Evolutionary conservation across 2,113 vertebrate genomes (phyloP).

Genomic region (Cebus imitator): DNA sequence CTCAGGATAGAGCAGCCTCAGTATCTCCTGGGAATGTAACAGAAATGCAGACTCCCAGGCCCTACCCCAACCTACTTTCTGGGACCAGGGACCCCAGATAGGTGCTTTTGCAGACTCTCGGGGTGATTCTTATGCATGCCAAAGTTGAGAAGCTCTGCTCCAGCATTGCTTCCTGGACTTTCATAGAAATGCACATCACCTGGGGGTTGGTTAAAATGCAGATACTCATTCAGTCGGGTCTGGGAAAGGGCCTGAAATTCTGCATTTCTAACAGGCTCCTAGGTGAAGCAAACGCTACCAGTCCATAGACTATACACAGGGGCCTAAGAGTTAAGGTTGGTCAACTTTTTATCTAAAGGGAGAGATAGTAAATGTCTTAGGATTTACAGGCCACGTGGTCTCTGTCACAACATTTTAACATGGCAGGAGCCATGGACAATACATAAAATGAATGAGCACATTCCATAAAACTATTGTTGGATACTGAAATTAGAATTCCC

Average conservation of each 20-base stretch:
- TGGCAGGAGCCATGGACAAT: background rate
- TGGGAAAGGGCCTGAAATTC: background rate
- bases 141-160: background rate
- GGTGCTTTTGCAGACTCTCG: too few species aligned
- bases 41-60: background rate
- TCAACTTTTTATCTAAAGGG: background rate
- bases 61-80: accelerated
- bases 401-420: background rate
- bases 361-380: background rate
- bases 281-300: background rate
- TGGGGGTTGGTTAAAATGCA: background rate
- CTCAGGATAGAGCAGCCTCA: background rate
- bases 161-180: background rate
- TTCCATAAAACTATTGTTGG: background rate
- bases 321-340: background rate
- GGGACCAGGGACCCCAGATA: accelerated
- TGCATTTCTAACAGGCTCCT: background rate
- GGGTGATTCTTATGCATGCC: accelerated
- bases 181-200: background rate
- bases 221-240: background rate
- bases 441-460: background rate
- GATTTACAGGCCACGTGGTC: background rate
- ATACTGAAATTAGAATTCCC: conserved; percentile 44
- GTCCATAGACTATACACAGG: background rate
- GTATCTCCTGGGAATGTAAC: background rate